Evolutionary conservation across 2,113 vertebrate species (phyloP).

Genomic region (Calidris pugnax): DNA sequence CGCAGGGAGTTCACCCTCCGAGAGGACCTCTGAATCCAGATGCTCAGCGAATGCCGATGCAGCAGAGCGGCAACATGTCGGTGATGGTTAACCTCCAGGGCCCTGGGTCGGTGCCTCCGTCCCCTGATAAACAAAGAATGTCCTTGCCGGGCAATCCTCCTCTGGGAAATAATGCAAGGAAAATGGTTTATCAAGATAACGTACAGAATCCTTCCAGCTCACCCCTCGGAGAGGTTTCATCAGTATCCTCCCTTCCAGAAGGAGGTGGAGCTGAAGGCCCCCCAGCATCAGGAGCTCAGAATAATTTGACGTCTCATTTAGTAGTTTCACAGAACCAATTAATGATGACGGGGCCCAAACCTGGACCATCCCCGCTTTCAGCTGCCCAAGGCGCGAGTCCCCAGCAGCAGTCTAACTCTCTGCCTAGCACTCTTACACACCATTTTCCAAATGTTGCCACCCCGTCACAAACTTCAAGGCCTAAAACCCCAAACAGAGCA

Average conservation of each 20-base stretch:
- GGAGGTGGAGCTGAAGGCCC: slow-evolving; percentile 71
- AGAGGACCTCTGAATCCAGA: slow-evolving; percentile 85
- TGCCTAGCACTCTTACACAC: slow-evolving; percentile 82
- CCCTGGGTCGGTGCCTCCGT: slow-evolving; percentile 86
- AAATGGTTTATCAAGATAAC: slow-evolving; percentile 89
- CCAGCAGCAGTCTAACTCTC: slow-evolving; percentile 84
- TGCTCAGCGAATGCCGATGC: slow-evolving; percentile 87
- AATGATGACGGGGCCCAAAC: slow-evolving; percentile 85
- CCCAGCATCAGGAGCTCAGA: slow-evolving; percentile 72
- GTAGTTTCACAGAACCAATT: slow-evolving; percentile 86
- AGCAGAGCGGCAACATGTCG: slow-evolving; percentile 85
- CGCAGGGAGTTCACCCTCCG: slow-evolving; percentile 84
- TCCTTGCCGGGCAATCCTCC: slow-evolving; percentile 84
- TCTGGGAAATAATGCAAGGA: slow-evolving; percentile 83
- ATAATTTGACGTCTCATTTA: slow-evolving; percentile 87
- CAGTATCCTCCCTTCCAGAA: slow-evolving; percentile 71
- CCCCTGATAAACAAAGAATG: slow-evolving; percentile 92
- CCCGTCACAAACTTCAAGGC: slow-evolving; percentile 90
- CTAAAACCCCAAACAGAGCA: slow-evolving; percentile 96
- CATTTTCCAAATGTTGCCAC: slow-evolving; percentile 91
- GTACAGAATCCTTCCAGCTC: slow-evolving; percentile 83
- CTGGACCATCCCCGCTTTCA: slow-evolving; percentile 83
- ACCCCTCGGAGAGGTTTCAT: slow-evolving; percentile 81
- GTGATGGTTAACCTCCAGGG: slow-evolving; percentile 95
- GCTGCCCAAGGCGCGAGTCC: slow-evolving; percentile 88